Base-by-base conservation (phyloP, 2,113 vertebrate genomes). In the Columbina picui region DNA sequence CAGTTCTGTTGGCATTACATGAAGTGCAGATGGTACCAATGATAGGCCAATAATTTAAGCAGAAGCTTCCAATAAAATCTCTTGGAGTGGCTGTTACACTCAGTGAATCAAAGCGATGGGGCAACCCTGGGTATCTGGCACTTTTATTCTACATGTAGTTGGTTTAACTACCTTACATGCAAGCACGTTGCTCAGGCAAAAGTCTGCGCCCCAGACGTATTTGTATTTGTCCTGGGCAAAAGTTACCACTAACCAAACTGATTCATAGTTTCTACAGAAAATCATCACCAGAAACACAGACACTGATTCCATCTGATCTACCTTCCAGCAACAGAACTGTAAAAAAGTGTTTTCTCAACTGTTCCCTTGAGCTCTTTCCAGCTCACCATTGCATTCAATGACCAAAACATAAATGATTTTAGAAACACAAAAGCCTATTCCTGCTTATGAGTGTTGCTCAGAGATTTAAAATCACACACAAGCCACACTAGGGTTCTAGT, bases 1-100 rank as follows among this genome's bases (percentile, higher is more conserved):
- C 89, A 84, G 87, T 5, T 94, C 73, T 52, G 69, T 82, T 92
- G 89, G 80, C 91, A 94, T 82, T 15, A 45, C 11, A 27, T 57
- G 61, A 91, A 82, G 81, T 76, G 74, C 89, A 95, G 93, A 94
- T 91, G 76, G 80, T 78, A 70, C 49, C 87, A 94, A 68, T 89
- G 87, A 92, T 34, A 56, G 6, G 53, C 81, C 94, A 94, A 32
- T 91, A 96, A 84, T 36, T 89, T 82, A 56, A 92, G 74, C 77
- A 79, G 56, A 22, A 91, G 61, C n/a, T 73, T 85, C 57, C 91
- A 89, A 38, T 84, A 87, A 92, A 84, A 78, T 26, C 84, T 64
- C 84, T 63, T 52, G n/a, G 34, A 57, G 53, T 38, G 43, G 55
- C 29, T 38, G 8, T 47, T 60, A 10, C 12, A 78, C 7, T 65